Evolutionary conservation across 2,888 invertebrate species (phyloP).

Genomic region (Meteorus cinctellus): DNA sequence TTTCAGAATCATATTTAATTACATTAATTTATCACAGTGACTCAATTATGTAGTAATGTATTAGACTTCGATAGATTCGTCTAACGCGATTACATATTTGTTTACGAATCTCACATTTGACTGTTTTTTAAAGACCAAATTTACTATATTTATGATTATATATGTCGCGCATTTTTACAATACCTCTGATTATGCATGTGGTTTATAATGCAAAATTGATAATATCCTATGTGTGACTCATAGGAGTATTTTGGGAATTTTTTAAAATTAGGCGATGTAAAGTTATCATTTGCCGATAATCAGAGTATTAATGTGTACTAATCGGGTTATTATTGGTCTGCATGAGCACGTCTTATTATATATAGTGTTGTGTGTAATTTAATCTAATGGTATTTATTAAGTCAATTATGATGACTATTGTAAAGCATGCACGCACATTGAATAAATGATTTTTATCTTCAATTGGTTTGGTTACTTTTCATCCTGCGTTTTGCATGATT

Average conservation of each 20-base stretch:
- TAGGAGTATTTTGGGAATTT: slow-evolving; percentile 43
- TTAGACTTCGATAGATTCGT: neutral
- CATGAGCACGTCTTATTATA: slow-evolving; percentile 66
- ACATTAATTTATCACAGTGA: neutral
- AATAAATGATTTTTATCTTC: slow-evolving; percentile 68
- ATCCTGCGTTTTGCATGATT: slow-evolving; percentile 64
- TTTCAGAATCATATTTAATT: too few relatives aligned
- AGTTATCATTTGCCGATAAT: slow-evolving; percentile 22
- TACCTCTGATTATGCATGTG: neutral
- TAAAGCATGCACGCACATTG: slow-evolving; percentile 66
- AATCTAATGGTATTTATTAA: slow-evolving; percentile 42
- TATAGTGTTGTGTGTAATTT: slow-evolving; percentile 58
- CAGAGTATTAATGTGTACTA: slow-evolving; percentile 43
- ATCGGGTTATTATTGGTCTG: slow-evolving; percentile 47
- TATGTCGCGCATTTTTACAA: neutral
- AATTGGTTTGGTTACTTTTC: slow-evolving; percentile 67
- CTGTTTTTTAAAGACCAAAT: neutral
- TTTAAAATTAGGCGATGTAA: slow-evolving; percentile 24
- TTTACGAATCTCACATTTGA: neutral
- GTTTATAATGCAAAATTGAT: neutral
- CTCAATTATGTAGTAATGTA: neutral
- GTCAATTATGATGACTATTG: slow-evolving; percentile 58
- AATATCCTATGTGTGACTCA: neutral
- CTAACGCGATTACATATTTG: neutral
- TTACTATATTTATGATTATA: neutral